These are phyloP conservation scores for Archaeoteleia sp. DNA, from an alignment of 2,888 invertebrate species.

Conservation along the genomic window DNA sequence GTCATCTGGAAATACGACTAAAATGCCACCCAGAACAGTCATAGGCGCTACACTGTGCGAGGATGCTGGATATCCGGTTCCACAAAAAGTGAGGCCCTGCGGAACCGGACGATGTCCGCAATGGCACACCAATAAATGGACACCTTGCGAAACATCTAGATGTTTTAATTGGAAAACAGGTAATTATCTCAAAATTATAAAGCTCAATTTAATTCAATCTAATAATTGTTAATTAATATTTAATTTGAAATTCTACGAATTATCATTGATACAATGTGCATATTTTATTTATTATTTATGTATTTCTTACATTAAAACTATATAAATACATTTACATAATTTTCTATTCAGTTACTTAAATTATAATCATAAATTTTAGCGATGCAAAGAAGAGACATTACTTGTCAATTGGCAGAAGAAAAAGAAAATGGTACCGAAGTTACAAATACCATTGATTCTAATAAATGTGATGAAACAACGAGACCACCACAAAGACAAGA, in stretches of 20 bases:
- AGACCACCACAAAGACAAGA: constrained; percentile 87
- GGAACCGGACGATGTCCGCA: constrained; percentile 83
- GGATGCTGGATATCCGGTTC: constrained; percentile 82
- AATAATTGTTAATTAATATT: no score
- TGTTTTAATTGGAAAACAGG: constrained; percentile 82
- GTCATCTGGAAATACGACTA: constrained; percentile 69
- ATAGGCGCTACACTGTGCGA: constrained; percentile 82
- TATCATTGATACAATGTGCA: no score
- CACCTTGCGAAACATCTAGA: constrained; percentile 82
- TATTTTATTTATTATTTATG: no score
- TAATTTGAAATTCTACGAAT: no score
- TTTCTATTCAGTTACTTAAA: not conserved
- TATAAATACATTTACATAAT: constrained; percentile 4
- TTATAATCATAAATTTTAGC: constrained; percentile 74
- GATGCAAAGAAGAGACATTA: constrained; percentile 83
- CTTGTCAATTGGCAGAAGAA: constrained; percentile 77
- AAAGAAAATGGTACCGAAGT: constrained; percentile 75
- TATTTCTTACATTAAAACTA: no score
- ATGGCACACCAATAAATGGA: constrained; percentile 85
- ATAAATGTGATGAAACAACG: constrained; percentile 82
- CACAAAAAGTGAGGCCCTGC: constrained; percentile 80
- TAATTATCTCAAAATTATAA: no score
- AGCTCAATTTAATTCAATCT: no score
- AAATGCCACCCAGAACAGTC: constrained; percentile 67
- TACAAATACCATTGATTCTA: constrained; percentile 76